phyloP scores from a whole-genome alignment of 2,113 vertebrate species.

The Mobula hypostoma region DNA sequence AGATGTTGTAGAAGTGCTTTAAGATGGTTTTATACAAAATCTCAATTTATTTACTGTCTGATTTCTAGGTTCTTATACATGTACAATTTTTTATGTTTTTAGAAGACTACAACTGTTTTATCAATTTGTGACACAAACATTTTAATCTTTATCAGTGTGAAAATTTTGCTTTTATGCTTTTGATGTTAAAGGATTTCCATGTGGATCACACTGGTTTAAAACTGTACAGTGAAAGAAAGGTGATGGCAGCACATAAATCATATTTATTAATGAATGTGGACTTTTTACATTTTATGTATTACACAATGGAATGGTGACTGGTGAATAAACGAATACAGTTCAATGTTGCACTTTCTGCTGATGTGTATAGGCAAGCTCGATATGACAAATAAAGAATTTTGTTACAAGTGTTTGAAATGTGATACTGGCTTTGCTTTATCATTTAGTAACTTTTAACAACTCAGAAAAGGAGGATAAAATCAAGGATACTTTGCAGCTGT shows the following conservation, averaged over 20 bases:
- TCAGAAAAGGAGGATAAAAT: not conserved
- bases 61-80: conserved; percentile 28
- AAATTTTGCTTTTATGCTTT: conserved; percentile 21
- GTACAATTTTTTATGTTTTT: not conserved
- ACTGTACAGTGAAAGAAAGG: conserved; percentile 21
- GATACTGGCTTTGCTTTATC: not conserved
- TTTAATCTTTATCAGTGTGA: conserved; percentile 29
- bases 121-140: conserved; percentile 20
- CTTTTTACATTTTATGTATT: conserved; percentile 34
- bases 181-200: conserved; percentile 7
- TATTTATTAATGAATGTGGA: conserved; percentile 35
- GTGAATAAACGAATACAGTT: not conserved
- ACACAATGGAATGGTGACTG: not conserved
- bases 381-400: conserved; percentile 35
- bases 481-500: not conserved
- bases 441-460: not conserved
- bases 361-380: conserved; percentile 4
- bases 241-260: conserved; percentile 9
- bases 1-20: conserved; percentile 35
- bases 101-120: conserved; percentile 18
- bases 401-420: conserved; percentile 31
- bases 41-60: not conserved
- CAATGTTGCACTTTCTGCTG: conserved; percentile 37
- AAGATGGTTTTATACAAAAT: conserved; percentile 32
- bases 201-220: conserved; percentile 9